Base-by-base conservation (phyloP, 2,797 vertebrate species). In the Gadopsis bispinosus region DNA sequence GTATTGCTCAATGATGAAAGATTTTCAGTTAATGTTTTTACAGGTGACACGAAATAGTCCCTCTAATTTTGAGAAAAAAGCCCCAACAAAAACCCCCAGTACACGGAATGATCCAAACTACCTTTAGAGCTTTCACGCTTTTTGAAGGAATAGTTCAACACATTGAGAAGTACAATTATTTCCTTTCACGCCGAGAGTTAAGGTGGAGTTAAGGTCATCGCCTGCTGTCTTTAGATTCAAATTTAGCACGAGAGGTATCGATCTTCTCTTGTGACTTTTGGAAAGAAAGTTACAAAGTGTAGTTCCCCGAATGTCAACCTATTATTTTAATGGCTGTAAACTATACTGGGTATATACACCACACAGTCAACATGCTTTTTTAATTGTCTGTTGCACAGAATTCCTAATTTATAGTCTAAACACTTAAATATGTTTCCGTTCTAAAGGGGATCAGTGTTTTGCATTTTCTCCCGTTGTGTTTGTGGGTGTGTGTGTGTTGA, bases 401-500 rank as follows among this genome's bases (percentile, higher is more conserved):
- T 22, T 10, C 26, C 41, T 35, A 2, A 20, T 62, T 53, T 9
- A 37, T 12, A 13, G 5, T 48, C 61, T 8, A 43, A 53, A 58
- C 4, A 41, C 60, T 43, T 19, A 55, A 7, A 67, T 6, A 2
- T 37, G 0, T 22, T 53, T 56, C 5, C 5, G 66, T 60, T 61
- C 20, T 51, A 14, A 37, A 35, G 8, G 33, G n/a, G 20, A 1
- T 6, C 17, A 3, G 5, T 67, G 73, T 35, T 56, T 61, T 33
- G 39, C 22, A 55, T 85, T 53, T 65, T 60, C 35, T 35, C 10
- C 50, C 63, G 50, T 62, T 60, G 58, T n/a, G 41, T 53, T 31
- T 56, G n/a, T 59, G 53, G 35, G 31, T 48, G 41, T 59, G 55
- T 70, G 73, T 62, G 43, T 79, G 79, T 31, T 65, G 62, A 54